Percentiles rank a stretch among this genome's conserved stretches.
These are phyloP conservation scores for Hymenochirus boettgeri DNA, from an alignment of 2,113 vertebrate species.

Conservation along the genomic window DNA sequence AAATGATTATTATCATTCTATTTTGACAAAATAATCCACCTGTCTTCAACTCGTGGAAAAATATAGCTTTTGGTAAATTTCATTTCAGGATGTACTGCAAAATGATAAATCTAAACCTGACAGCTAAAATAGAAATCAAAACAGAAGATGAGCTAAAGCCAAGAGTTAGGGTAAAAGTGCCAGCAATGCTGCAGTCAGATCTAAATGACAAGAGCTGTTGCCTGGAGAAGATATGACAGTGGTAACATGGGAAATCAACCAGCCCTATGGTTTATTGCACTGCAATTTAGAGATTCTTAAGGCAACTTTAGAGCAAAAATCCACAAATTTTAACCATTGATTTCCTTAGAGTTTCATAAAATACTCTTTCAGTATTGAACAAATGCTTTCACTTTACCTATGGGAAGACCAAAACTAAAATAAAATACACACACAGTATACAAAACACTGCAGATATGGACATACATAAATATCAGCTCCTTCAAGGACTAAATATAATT, in stretches of 20 bases:
- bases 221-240: constrained; percentile 8
- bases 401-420: too few relatives aligned
- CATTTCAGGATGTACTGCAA: constrained; percentile 20
- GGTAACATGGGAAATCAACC: constrained; percentile 25
- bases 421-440: too few relatives aligned
- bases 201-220: constrained; percentile 13
- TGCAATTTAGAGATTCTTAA: constrained; percentile 13
- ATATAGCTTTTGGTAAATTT: constrained; percentile 31
- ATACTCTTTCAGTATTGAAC: too few relatives aligned
- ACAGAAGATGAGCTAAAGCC: constrained; percentile 27
- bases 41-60: constrained; percentile 18
- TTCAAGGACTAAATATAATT: too few relatives aligned
- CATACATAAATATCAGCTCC: too few relatives aligned
- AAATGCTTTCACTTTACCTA: too few relatives aligned
- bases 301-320: too few relatives aligned
- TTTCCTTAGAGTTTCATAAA: too few relatives aligned
- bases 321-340: too few relatives aligned
- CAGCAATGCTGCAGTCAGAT: constrained; percentile 21
- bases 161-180: constrained; percentile 2
- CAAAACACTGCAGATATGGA: too few relatives aligned
- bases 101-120: constrained; percentile 35
- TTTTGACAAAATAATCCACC: background rate
- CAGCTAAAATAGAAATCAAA: constrained; percentile 22
- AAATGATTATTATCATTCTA: too few relatives aligned
- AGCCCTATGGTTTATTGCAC: constrained; percentile 9